Base-by-base conservation (phyloP, 2,113 vertebrate genomes). In the Tympanuchus pallidicinctus region DNA sequence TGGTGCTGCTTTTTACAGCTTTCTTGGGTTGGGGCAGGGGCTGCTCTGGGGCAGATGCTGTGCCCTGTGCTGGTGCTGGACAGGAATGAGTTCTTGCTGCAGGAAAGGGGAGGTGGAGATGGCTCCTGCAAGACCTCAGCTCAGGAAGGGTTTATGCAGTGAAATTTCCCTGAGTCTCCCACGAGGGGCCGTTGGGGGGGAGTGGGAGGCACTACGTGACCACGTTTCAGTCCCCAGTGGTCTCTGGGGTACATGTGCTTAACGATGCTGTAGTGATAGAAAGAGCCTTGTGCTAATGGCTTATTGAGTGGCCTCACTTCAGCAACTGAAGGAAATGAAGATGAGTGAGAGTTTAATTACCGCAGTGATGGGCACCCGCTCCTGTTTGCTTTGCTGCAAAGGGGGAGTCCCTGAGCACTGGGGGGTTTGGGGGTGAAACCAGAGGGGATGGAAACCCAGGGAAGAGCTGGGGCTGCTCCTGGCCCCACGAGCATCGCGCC, bases 271-370 rank as follows among this genome's bases (percentile, higher is more conserved):
- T 4, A 48, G 86, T 92, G 93, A 52, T 69, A 78, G 87, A 61
- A 81, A 91, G 85, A 65, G 48, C 88, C 79, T 86, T 13, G 88
- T 57, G 24, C 82, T 92, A 74, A 83, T 83, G 90, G 94, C 82
- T 93, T 78, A 48, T 77, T 88, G 95, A 95, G 94, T 94, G 93
- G 93, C 89, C 94, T 90, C 87, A 43, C 95, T 94, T 94, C 27
- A 90, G 69, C 88, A 83, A 89, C 91, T 52, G 82, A 93, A 59
- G 75, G 87, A 92, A 95, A 94, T 91, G 93, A 96, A 93, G 95
- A 95, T 90, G 93, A 93, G 94, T 88, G 94, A 94, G 94, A 86
- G 72, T 94, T 97, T 94, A 95, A 96, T 96, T 88, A 91, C 85
- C 0, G 1, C 10, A 0, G 32, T 0, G 3, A 74, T 0, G 12